Evolutionary conservation across 2,113 vertebrate species (phyloP), one percentile per base, ranked within the genome.

Genomic region (Marmota monax): DNA sequence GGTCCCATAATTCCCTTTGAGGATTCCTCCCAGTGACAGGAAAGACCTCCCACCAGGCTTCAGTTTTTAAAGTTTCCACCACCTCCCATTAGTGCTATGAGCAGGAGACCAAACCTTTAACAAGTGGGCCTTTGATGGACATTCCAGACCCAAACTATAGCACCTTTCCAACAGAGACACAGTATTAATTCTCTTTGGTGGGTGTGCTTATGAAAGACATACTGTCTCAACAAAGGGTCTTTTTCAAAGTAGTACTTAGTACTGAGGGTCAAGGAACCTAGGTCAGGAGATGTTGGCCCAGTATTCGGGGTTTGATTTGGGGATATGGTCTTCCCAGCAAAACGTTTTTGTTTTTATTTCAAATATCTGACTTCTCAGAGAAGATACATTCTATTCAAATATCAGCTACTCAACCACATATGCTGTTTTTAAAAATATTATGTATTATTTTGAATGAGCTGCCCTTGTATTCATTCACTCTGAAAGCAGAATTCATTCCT

Each of bases 361-460:
- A 72, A 70, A 32, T 18, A 32, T 88, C 78, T 76, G 56, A 92
- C 85, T 92, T 88, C 65, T 42, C 67, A 85, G 56, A 88, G 67
- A 14, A 91, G 61, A 84, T 17, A 63, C 63, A 69, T 10, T 83
- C 77, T 93, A 16, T 88, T 88, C 92, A 89, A 95, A 82, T 83
- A 29, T 89, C 76, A 94, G 73, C 12, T 70, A 45, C 61, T 42
- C 23, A 73, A 39, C 37, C 56, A 94, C 4, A 56, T 25, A 74
- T n/a, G 61, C 34, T 85, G 4, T 23, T 84, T 95, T 93, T 37
- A 42, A 83, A 90, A 76, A 90, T 20, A 37, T 45, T 79, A 42
- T 39, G 20, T 84, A 25, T 90, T 22, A 58, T 82, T 94, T 63
- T 92, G 34, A 85, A 78, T 83, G 53, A 90, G 58, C 73, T 87